A percentile compares a stretch with the other conserved stretches of the same genome.
These are phyloP conservation scores for Lamprologus ornatipinnis DNA, from an alignment of 2,113 vertebrate species.

Conservation along the genomic window DNA sequence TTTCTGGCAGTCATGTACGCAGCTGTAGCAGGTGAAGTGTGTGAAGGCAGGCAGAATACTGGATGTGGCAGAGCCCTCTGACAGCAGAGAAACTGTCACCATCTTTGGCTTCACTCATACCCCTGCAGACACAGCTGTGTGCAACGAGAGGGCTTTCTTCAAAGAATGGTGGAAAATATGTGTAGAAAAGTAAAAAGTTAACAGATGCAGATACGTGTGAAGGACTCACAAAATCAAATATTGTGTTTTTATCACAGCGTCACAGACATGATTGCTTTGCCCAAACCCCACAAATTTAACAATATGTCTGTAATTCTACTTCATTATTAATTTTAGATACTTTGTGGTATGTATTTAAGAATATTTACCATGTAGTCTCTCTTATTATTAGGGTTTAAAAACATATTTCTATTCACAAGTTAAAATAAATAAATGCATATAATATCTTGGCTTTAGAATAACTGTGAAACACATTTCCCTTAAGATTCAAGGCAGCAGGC, in stretches of 20 bases:
- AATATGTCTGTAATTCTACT: neutral
- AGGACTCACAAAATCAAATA: neutral
- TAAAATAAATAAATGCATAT: neutral
- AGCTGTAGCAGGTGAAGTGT: neutral
- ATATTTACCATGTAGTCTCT: neutral
- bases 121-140: conserved; percentile 30
- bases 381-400: neutral
- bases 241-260: neutral
- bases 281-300: neutral
- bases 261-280: neutral
- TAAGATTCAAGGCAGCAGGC: neutral
- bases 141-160: neutral
- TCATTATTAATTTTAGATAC: neutral
- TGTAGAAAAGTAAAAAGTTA: neutral
- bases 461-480: neutral
- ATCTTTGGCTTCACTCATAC: neutral
- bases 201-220: neutral
- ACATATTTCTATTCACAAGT: neutral
- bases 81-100: neutral
- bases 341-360: neutral
- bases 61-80: neutral
- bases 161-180: neutral
- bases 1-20: conserved; percentile 1
- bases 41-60: neutral
- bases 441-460: neutral